A percentile compares a stretch with the other conserved stretches of the same genome.
phyloP scores from a whole-genome alignment of 1,140 invertebrate genomes.

The Bombus cullumanus region DNA sequence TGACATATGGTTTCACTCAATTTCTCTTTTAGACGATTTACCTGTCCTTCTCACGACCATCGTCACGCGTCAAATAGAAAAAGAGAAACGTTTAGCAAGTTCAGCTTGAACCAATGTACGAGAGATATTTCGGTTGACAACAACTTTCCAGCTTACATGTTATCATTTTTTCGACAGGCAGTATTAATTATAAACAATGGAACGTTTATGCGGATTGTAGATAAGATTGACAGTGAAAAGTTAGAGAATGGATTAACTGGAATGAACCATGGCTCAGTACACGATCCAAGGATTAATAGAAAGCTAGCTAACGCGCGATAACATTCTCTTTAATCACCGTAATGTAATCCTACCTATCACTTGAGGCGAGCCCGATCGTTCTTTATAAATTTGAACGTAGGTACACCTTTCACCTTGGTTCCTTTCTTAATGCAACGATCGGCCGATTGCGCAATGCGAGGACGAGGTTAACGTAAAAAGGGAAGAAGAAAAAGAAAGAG shows the following conservation, averaged over 20 bases:
- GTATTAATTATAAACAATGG: neutral
- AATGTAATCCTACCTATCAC: constrained; percentile 26
- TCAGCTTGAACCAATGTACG: neutral
- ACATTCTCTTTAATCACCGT: constrained; percentile 29
- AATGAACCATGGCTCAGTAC: neutral
- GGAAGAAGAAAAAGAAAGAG: neutral
- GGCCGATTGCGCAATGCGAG: constrained; percentile 21
- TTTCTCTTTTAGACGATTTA: too few species aligned
- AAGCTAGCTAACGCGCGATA: neutral
- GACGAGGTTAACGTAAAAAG: constrained; percentile 2
- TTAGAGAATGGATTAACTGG: constrained; percentile 4
- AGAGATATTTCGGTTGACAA: neutral
- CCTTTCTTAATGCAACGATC: constrained; percentile 7
- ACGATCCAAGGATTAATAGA: neutral
- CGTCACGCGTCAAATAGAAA: neutral
- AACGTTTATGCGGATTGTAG: neutral
- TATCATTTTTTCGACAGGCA: neutral
- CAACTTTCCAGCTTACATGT: neutral
- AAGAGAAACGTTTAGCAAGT: neutral
- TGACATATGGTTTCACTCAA: too few species aligned
- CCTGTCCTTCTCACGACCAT: too few species aligned
- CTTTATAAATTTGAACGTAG: constrained; percentile 4
- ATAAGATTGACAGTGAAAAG: constrained; percentile 27
- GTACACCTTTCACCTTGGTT: constrained; percentile 43
- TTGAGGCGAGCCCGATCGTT: neutral